Base-by-base conservation (phyloP, 2,888 invertebrate species). In the Cheilosia pagana region DNA sequence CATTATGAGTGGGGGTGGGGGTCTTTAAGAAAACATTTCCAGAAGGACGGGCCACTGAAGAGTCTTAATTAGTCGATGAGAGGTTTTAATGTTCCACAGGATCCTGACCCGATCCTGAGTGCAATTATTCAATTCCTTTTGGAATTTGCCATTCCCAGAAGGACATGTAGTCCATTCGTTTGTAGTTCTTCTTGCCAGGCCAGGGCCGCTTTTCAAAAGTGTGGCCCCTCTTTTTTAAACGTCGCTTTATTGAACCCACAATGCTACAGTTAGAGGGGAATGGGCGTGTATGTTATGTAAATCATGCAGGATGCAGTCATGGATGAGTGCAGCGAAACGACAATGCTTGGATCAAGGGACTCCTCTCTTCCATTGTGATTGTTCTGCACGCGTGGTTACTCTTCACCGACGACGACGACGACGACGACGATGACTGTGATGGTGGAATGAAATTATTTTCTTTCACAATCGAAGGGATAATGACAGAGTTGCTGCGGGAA, bases 261-360 rank as follows among this genome's bases (percentile, higher is more conserved):
- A 25, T 10, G 14, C 53, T 53, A 1, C 23, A 62, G 4, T 31
- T 14, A 16, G 2, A n/a, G 7, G 39, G 35, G 35, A 10, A 12
- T 5, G 23, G 16, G 25, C 23, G 59, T 59, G 25, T 1, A 41
- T 14, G 19, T 23, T n/a, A 67, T 53, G 53, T 67, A 79, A 74
- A 79, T 74, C 74, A 79, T 79, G 67, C 74, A 79, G 79, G 79
- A 70, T 81, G 65, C 63, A 70, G 57, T 55, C 70, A 76, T 59
- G 70, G 75, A 63, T 81, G 81, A 81, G 74, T 59, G 75, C 74
- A 68, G 52, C 35, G 39, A 76, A 35, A 31, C 50, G 59, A 57
- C 67, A 67, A 48, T 67, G 48, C 43, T 48, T 50, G 28, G 12
- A 48, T 35, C 41, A 39, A 28, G 39, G 74, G 53, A 48, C 39